Percentiles rank a stretch among this genome's conserved stretches.
phyloP scores from a whole-genome alignment of 2,888 invertebrate species.

The Drosophila nr. fundita region DNA sequence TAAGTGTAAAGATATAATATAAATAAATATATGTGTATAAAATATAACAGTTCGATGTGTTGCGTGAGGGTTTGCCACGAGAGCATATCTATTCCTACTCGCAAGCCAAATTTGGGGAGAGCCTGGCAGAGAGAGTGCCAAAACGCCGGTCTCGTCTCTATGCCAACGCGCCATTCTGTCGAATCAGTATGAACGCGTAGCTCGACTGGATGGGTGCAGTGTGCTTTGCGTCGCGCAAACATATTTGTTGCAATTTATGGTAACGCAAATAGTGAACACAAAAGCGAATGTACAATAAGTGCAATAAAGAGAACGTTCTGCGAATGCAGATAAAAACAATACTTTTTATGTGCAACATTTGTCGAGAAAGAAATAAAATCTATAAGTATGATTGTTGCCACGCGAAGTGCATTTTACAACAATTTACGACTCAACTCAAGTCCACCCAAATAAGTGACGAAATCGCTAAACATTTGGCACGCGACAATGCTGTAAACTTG shows the following conservation, averaged over 20 bases:
- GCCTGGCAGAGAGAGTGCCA: slow-evolving; percentile 8
- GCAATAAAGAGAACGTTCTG: slow-evolving; percentile 4
- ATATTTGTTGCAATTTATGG: slow-evolving; percentile 23
- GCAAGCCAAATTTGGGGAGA: slow-evolving; percentile 26
- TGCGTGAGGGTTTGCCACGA: slow-evolving; percentile 15
- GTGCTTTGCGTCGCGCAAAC: slow-evolving; percentile 15
- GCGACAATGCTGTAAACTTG: slow-evolving; percentile 29
- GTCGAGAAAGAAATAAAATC: slow-evolving; percentile 5
- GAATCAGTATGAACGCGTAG: slow-evolving; percentile 50
- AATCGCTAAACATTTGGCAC: slow-evolving; percentile 53
- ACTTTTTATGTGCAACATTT: not conserved
- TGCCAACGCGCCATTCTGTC: slow-evolving; percentile 37
- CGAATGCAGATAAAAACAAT: slow-evolving; percentile 12
- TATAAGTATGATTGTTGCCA: slow-evolving; percentile 31
- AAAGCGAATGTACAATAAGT: slow-evolving; percentile 36
- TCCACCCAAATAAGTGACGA: slow-evolving; percentile 44
- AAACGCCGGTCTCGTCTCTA: slow-evolving; percentile 69
- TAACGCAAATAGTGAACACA: slow-evolving; percentile 24
- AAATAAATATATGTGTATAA: not conserved
- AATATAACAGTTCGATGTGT: not conserved
- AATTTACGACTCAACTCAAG: not conserved
- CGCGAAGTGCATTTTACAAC: slow-evolving; percentile 24
- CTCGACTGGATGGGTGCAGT: slow-evolving; percentile 38
- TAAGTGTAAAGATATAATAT: not conserved
- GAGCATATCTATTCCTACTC: slow-evolving; percentile 35